Evolutionary conservation across 2,888 invertebrate species (phyloP), one percentile per base, ranked within the genome.

Genomic region (Coleophora deauratella): DNA sequence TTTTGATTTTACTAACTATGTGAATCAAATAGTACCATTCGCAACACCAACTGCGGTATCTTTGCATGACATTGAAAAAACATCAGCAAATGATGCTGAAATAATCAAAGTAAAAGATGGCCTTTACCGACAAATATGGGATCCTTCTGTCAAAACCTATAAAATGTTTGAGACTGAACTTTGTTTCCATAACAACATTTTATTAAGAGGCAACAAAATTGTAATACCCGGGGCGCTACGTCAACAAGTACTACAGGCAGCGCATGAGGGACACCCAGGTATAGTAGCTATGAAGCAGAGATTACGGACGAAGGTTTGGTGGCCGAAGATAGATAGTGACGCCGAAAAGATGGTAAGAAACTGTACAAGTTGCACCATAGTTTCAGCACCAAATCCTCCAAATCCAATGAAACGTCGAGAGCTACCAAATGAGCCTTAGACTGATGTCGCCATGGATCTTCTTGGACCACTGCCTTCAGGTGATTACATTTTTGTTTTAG

Each of bases 261-360:
- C n/a, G n/a, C n/a, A n/a, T n/a, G n/a, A n/a, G n/a, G n/a, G n/a
- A n/a, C n/a, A n/a, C n/a, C n/a, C n/a, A n/a, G n/a, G n/a, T n/a
- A n/a, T n/a, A n/a, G n/a, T n/a, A n/a, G n/a, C n/a, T n/a, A n/a
- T n/a, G n/a, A n/a, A n/a, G n/a, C n/a, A n/a, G n/a, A n/a, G n/a
- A n/a, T n/a, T n/a, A n/a, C n/a, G n/a, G n/a, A n/a, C n/a, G n/a
- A 47, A 49, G 34, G 47, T 52, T 6, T 55, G 52, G 53, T 54
- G 55, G 55, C 53, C 52, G 1, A 40, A 35, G n/a, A 37, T 36
- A 9, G 51, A 52, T 30, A 47, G 45, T 11, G 51, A 54, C 21
- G 47, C 39, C 0, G 54, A 54, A 33, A 31, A 21, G 7, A 8
- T 40, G 0, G 49, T 53, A 0, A 53, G 49, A 42, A 1, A 9